These are phyloP conservation scores for Pycnonotus jocosus DNA, from an alignment of 2,113 vertebrate species.

Conservation along the genomic window DNA sequence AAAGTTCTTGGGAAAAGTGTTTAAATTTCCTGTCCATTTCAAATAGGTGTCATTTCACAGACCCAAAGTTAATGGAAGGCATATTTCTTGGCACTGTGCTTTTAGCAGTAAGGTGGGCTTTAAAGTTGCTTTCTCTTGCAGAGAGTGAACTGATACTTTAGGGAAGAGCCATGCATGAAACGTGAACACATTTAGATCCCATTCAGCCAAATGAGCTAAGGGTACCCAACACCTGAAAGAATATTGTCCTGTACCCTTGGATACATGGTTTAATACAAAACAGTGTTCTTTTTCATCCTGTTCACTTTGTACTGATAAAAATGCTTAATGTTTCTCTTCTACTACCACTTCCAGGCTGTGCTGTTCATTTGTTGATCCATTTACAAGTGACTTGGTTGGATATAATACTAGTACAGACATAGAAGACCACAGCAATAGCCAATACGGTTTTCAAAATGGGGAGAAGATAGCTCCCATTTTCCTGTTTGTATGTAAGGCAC, in stretches of 20 bases:
- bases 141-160: neutral
- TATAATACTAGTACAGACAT: neutral
- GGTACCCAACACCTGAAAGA: neutral
- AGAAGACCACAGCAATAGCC: neutral
- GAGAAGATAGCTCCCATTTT: neutral
- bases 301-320: neutral
- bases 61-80: slow-evolving; percentile 26
- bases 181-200: neutral
- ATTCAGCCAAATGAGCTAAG: neutral
- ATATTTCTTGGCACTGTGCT: slow-evolving; percentile 9
- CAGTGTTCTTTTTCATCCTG: neutral
- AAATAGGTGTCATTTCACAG: slow-evolving; percentile 50
- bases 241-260: neutral
- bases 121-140: neutral
- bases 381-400: neutral
- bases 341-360: neutral
- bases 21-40: slow-evolving; percentile 69
- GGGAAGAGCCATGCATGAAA: neutral
- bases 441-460: neutral
- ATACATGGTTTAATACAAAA: neutral
- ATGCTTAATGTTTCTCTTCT: neutral
- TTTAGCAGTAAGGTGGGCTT: neutral
- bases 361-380: neutral
- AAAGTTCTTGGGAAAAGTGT: slow-evolving; percentile 53
- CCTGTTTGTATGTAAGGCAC: neutral